Evolutionary conservation across 2,888 invertebrate genomes (phyloP).

Genomic region (Lasiommata megera): DNA sequence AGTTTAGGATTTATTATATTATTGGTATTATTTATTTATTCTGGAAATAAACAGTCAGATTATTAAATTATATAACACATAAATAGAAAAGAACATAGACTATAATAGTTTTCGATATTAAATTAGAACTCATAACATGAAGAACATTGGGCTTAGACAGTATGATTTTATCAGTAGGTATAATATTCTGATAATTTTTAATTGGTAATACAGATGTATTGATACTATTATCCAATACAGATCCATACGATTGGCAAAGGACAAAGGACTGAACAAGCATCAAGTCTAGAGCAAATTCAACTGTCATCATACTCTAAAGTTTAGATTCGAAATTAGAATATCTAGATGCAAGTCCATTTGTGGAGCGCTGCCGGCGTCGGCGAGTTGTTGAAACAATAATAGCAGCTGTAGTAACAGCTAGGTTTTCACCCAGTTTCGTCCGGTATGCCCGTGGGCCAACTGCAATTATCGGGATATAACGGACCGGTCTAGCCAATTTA

Average conservation of each 20-base stretch:
- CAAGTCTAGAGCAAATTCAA: neutral
- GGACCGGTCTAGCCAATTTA: slow-evolving; percentile 18
- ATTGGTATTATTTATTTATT: too few relatives aligned
- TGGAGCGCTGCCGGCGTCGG: slow-evolving; percentile 20
- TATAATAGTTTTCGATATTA: too few relatives aligned
- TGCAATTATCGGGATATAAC: slow-evolving; percentile 27
- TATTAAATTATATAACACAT: too few relatives aligned
- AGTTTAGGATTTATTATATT: too few relatives aligned
- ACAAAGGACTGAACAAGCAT: neutral
- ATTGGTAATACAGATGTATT: too few relatives aligned
- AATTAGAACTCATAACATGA: too few relatives aligned
- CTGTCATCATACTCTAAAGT: neutral
- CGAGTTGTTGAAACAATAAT: slow-evolving; percentile 28
- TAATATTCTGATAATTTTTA: too few relatives aligned
- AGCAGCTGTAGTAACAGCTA: slow-evolving; percentile 30
- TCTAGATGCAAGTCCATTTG: slow-evolving; percentile 24
- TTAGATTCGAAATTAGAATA: slow-evolving; percentile 20
- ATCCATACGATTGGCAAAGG: neutral
- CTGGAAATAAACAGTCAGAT: too few relatives aligned
- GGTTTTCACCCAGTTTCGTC: slow-evolving; percentile 24
- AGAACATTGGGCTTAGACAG: too few relatives aligned
- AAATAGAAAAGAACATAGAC: too few relatives aligned
- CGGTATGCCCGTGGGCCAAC: slow-evolving; percentile 21
- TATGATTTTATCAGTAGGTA: too few relatives aligned
- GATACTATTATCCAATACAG: too few relatives aligned